Base-by-base conservation (phyloP, 2,888 invertebrate genomes). In the Panzeria rudis region DNA sequence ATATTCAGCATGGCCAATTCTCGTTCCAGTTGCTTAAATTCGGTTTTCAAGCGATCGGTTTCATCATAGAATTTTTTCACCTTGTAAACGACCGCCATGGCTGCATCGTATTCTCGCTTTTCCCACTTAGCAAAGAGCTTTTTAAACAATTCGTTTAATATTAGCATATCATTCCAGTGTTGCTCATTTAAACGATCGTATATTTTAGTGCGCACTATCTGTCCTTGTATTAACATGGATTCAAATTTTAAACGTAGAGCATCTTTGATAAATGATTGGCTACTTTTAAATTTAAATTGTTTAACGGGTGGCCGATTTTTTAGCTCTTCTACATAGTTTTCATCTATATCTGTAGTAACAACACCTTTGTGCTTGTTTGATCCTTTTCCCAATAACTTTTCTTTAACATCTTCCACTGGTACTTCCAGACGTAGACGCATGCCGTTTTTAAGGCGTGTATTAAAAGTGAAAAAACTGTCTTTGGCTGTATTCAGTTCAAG, bases 301-400 rank as follows among this genome's bases (percentile, higher is more conserved):
- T 90, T 90, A 0, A 91, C 84, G 0, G 89, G 86, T 1, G 92
- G 90, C 0, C 91, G 89, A 23, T 88, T 89, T 8, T 89, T 89
- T 0, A 92, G 78, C 72, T 92, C 92, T n/a, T 90, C 88, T n/a
- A 91, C 89, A 44, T 92, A 92, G 50, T 91, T 89, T 81, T 92
- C 92, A 78, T 92, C 92, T 41, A 92, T 90, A 56, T 92, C 92
- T 0, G 91, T 92, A 6, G 91, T 89, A 0, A 92, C 90, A 9
- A 89, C 87, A 15, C 90, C 89, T 2, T 83, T 86, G 47, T 89
- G 89, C 72, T 91, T 91, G 3, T 69, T 81, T 0, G 69, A 17
- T 0, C 89, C 88, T 3, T 86, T 86, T 0, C 92, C 92, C 8
- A 92, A 77, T 0, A 90, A 71, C 9, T 89, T 89, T 0, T 89